These are phyloP conservation scores for Lamprotornis superbus DNA, from an alignment of 2,113 vertebrate species.

Conservation along the genomic window DNA sequence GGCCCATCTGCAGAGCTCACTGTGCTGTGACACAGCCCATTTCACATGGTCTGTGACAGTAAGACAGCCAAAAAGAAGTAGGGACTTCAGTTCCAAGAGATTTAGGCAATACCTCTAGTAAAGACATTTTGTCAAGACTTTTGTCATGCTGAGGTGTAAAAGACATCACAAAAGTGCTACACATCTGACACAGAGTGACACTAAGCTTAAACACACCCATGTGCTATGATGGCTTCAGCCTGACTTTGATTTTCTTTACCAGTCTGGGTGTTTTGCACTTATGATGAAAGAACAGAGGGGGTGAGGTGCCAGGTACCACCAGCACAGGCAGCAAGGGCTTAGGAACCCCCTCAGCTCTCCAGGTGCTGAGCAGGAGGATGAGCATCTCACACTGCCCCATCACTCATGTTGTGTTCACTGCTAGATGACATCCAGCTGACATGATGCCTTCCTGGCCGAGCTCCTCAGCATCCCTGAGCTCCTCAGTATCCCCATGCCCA, in stretches of 20 bases:
- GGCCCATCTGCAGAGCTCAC: neutral
- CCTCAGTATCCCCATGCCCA: neutral
- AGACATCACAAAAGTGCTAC: neutral
- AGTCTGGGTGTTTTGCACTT: neutral
- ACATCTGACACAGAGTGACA: neutral
- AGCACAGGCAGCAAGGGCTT: fast-evolving
- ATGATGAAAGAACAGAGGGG: neutral
- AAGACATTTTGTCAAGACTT: neutral
- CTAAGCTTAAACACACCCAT: neutral
- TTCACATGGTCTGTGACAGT: neutral
- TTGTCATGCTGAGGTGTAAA: neutral
- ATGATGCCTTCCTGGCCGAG: fast-evolving
- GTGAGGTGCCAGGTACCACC: neutral
- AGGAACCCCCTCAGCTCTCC: neutral
- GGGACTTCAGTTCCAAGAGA: neutral
- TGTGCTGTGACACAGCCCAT: neutral
- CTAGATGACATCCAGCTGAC: neutral
- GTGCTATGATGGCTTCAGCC: neutral
- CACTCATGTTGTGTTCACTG: fast-evolving
- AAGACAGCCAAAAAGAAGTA: neutral
- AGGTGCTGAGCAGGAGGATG: neutral
- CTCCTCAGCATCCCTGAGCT: neutral
- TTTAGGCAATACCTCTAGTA: neutral
- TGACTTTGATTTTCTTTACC: neutral
- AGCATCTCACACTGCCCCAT: neutral